Percentiles rank a stretch among this genome's conserved stretches.
These are phyloP conservation scores for Periophthalmus magnuspinnatus DNA, from an alignment of 2,797 vertebrate species.

Conservation along the genomic window DNA sequence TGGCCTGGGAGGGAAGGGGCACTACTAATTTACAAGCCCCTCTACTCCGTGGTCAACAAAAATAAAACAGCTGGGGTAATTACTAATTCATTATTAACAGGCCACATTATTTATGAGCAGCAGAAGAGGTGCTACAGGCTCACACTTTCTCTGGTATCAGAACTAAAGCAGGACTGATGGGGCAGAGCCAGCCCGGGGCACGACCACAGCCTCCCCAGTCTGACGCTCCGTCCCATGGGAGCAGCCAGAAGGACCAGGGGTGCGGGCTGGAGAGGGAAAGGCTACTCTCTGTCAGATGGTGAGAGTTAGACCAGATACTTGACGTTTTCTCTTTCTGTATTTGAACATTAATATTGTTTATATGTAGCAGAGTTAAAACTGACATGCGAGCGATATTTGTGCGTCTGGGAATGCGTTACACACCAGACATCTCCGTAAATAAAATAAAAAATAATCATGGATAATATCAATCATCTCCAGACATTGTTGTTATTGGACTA, in stretches of 20 bases:
- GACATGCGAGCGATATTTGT: background rate
- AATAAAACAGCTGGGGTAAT: slow-evolving; percentile 77
- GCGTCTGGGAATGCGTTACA: background rate
- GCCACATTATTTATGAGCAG: slow-evolving; percentile 80
- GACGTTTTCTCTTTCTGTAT: background rate
- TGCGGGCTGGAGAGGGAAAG: slow-evolving; percentile 44
- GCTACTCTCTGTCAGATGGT: slow-evolving; percentile 34
- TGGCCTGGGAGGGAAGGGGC: slow-evolving; percentile 46
- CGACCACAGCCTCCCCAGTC: slow-evolving; percentile 62
- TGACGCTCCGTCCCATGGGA: slow-evolving; percentile 70
- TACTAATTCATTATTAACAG: slow-evolving; percentile 84
- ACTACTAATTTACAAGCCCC: slow-evolving; percentile 67
- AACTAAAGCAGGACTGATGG: slow-evolving; percentile 69
- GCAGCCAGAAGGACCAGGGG: slow-evolving; percentile 45
- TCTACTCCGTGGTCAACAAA: slow-evolving; percentile 74
- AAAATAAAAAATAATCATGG: no score
- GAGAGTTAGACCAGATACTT: background rate
- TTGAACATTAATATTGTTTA: background rate
- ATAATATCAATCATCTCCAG: background rate
- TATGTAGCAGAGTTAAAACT: background rate
- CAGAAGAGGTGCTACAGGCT: slow-evolving; percentile 62
- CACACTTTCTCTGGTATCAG: slow-evolving; percentile 67
- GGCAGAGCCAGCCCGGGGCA: slow-evolving; percentile 78
- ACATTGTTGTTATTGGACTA: background rate
- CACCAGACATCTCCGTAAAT: no score